These are phyloP conservation scores for Solea solea DNA, from an alignment of 2,113 vertebrate genomes.

Conservation along the genomic window DNA sequence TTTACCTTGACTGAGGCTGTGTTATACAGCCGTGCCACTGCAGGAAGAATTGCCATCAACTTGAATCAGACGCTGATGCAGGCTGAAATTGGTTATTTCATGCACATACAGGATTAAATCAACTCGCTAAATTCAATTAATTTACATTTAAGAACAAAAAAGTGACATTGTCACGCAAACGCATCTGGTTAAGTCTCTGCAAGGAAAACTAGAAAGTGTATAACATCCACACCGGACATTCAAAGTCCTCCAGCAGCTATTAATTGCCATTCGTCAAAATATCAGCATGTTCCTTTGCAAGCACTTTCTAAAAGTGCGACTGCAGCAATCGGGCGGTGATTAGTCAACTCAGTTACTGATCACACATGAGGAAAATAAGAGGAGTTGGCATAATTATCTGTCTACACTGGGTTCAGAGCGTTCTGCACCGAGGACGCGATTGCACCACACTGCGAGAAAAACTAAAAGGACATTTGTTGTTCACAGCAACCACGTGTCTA, in stretches of 20 bases:
- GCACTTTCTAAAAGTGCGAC: not conserved
- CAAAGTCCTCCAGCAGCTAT: not conserved
- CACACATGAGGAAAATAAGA: constrained; percentile 14
- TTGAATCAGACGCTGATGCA: constrained; percentile 2
- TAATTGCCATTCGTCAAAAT: constrained; percentile 14
- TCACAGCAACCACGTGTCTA: not conserved
- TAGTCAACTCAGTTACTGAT: constrained; percentile 33
- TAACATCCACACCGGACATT: not conserved
- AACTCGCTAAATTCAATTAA: constrained; percentile 18
- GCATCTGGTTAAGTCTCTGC: not conserved
- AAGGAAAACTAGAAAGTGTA: not conserved
- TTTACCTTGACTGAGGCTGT: not conserved
- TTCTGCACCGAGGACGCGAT: constrained; percentile 7
- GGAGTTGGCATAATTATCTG: constrained; percentile 10
- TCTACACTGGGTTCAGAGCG: constrained; percentile 6
- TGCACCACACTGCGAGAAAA: constrained; percentile 11
- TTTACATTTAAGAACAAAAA: constrained; percentile 9
- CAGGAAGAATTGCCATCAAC: not conserved
- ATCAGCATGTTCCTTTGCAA: constrained; percentile 2
- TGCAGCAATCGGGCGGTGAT: constrained; percentile 13
- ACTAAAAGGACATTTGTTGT: constrained; percentile 7
- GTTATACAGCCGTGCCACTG: not conserved
- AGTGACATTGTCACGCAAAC: not conserved
- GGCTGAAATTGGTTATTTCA: not conserved
- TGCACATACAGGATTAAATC: constrained; percentile 16